Conservation (phyloP, 2,797 vertebrate species). For the Salmo trutta region DNA sequence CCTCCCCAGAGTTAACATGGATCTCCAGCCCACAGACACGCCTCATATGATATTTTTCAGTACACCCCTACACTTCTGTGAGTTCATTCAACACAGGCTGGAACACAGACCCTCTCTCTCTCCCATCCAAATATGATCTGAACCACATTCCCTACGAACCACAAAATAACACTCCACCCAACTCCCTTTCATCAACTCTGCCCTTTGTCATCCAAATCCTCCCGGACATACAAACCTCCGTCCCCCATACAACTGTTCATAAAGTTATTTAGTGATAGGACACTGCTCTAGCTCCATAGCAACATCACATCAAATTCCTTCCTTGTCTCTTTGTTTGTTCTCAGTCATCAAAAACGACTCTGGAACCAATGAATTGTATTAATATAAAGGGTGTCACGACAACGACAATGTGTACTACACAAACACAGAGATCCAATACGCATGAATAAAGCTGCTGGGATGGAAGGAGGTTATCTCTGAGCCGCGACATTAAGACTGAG, state of each 20-base stretch:
- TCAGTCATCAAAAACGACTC: neutral
- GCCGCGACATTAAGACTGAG: neutral
- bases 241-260: neutral
- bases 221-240: neutral
- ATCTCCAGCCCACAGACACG: neutral
- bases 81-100: neutral
- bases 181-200: neutral
- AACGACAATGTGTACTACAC: neutral
- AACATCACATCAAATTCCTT: neutral
- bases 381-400: neutral
- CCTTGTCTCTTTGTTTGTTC: neutral
- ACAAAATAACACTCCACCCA: slow-evolving; percentile 4
- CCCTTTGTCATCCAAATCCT: slow-evolving; percentile 1
- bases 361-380: neutral
- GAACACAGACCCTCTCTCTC: neutral
- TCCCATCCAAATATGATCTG: slow-evolving; percentile 4
- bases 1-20: neutral
- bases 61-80: neutral
- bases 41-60: neutral
- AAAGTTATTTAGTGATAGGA: neutral
- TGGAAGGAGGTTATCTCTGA: neutral
- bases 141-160: neutral
- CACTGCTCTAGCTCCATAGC: neutral
- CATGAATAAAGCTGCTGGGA: neutral
- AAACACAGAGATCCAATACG: neutral